Evolutionary conservation across 2,113 vertebrate species (phyloP), one percentile per base, ranked within the genome.

Genomic region (Naja naja): DNA sequence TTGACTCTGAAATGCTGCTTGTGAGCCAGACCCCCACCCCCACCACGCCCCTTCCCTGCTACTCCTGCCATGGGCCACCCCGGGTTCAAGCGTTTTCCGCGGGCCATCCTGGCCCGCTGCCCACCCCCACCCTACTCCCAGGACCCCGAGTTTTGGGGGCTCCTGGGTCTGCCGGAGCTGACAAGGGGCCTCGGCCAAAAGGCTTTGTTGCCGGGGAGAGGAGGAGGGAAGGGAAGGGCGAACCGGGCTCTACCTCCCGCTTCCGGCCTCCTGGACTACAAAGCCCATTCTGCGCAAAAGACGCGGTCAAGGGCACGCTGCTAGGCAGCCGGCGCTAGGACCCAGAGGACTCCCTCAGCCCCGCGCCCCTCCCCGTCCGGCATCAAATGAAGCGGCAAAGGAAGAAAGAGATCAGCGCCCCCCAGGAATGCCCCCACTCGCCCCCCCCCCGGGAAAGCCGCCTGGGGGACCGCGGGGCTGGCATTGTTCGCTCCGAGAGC

Each of bases 301-400:
- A 23, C 5, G 5, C 74, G 7, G 14, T 22, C n/a, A 23, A 86
- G 85, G 86, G 9, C 25, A 3, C 1, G 43, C 47, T 16, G 54
- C 2, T 39, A 34, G 25, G 34, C 23, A n/a, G 16, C 5, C 69
- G 49, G 88, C 60, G 6, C 52, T 58, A 49, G 64, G 69, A 89
- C 88, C 88, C 43, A 5, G 53, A 11, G 4, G 1, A 7, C 55
- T 30, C 45, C 7, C 54, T 45, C 8, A 0, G 81, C 54, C 49
- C 18, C 20, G 47, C 64, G 27, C 39, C 23, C 30, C 43, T 34
- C 27, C 54, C 30, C 12, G 25, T 5, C 92, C 11, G 56, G 27
- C 58, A 85, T 49, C 92, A 74, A 91, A 55, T 81, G 85, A 91
- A 91, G 89, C 89, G 89, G 58, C 39, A 88, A 85, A 85, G 85